Conservation (phyloP, 1,140 invertebrate species). For the Daktulosphaira vitifoliae region DNA sequence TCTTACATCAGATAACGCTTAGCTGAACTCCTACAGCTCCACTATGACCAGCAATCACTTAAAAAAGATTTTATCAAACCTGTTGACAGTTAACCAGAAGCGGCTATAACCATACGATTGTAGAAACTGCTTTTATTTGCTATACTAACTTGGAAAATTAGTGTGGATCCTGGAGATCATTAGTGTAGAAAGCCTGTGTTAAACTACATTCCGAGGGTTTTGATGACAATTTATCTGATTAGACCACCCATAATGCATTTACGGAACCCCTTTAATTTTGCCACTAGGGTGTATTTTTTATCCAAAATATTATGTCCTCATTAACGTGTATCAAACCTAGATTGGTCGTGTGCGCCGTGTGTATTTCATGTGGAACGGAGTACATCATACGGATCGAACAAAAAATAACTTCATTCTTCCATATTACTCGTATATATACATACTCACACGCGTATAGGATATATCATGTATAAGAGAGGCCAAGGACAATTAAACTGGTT, state of each 20-base stretch:
- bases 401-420: conserved; percentile 21
- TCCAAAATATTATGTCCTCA: conserved; percentile 33
- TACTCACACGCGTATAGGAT: neutral
- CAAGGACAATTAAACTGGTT: conserved; percentile 34
- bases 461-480: conserved; percentile 8
- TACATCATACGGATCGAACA: conserved; percentile 5
- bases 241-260: conserved; percentile 17
- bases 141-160: conserved; percentile 2
- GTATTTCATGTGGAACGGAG: conserved; percentile 1
- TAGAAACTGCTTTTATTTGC: conserved; percentile 3
- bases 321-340: conserved; percentile 3
- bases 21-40: neutral
- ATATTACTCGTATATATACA: conserved; percentile 1
- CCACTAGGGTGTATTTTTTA: neutral
- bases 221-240: conserved; percentile 33
- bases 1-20: conserved; percentile 7
- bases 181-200: conserved; percentile 17
- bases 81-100: conserved; percentile 13
- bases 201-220: conserved; percentile 19
- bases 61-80: conserved; percentile 21
- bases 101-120: neutral
- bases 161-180: conserved; percentile 17
- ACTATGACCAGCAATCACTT: neutral
- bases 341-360: neutral
- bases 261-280: conserved; percentile 9